Percentiles rank a stretch among this genome's conserved stretches.
phyloP scores from a whole-genome alignment of 2,888 invertebrate genomes.

The Cerastis leucographa region DNA sequence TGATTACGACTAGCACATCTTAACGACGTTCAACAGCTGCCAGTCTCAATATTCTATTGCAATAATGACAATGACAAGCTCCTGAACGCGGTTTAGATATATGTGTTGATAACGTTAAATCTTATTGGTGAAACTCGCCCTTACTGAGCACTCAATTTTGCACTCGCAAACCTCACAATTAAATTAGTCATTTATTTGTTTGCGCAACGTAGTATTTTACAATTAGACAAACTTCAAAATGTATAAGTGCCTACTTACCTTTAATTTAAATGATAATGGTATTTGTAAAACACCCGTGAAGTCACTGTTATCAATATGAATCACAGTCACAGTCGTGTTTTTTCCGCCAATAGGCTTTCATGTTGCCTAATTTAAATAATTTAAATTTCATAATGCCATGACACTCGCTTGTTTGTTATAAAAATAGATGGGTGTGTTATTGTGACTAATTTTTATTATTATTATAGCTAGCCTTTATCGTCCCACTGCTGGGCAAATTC shows the following conservation, averaged over 20 bases:
- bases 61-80: not conserved
- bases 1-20: too few relatives aligned
- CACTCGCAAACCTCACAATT: not conserved
- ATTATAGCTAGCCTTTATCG: too few relatives aligned
- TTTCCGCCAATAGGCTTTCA: not conserved
- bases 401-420: not conserved
- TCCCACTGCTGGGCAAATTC: too few relatives aligned
- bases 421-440: not conserved
- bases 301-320: slow-evolving; percentile 1
- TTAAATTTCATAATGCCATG: not conserved
- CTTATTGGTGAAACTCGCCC: not conserved
- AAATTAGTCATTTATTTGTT: not conserved
- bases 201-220: not conserved
- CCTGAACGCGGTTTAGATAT: not conserved
- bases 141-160: not conserved
- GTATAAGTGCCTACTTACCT: not conserved
- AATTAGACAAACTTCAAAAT: not conserved
- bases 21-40: not conserved
- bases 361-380: not conserved
- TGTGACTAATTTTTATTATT: not conserved
- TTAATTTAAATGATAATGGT: slow-evolving; percentile 8
- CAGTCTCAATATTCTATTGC: not conserved
- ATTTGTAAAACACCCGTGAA: not conserved
- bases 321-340: slow-evolving; percentile 13
- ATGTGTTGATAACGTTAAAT: not conserved